A percentile compares a stretch with the other conserved stretches of the same genome.
Conservation (phyloP, 2,888 invertebrate genomes). For the Cheilosia vernalis region DNA sequence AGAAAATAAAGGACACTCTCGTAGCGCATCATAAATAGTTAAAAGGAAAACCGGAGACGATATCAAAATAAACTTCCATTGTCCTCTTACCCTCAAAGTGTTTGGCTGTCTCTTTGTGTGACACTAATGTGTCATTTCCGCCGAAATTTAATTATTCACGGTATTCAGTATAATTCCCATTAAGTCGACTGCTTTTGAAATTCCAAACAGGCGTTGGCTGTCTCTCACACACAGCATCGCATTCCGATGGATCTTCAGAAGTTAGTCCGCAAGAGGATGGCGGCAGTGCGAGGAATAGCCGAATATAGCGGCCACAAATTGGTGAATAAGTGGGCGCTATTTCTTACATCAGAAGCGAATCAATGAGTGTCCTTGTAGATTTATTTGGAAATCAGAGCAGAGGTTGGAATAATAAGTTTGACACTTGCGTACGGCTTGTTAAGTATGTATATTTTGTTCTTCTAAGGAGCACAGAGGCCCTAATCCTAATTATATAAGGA, state of each 20-base stretch:
- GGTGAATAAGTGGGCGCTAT: slow-evolving; percentile 33
- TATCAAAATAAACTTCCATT: slow-evolving; percentile 12
- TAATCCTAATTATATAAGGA: too few species aligned
- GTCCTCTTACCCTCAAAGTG: slow-evolving; percentile 11
- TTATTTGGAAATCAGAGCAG: slow-evolving; percentile 8
- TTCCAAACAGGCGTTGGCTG: slow-evolving; percentile 34
- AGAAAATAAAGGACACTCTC: background rate
- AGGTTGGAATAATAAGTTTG: slow-evolving; percentile 11
- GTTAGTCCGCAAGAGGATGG: background rate
- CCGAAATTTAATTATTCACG: slow-evolving; percentile 59
- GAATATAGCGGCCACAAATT: slow-evolving; percentile 11
- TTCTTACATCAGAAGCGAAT: slow-evolving; percentile 29
- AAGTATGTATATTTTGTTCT: too few species aligned
- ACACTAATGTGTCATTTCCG: slow-evolving; percentile 53
- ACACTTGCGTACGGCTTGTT: background rate
- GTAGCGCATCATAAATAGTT: background rate
- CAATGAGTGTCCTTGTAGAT: slow-evolving; percentile 24
- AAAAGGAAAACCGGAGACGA: background rate
- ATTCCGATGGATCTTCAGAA: slow-evolving; percentile 21
- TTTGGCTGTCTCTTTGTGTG: slow-evolving; percentile 11
- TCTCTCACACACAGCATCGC: slow-evolving; percentile 1
- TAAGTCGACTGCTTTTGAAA: slow-evolving; percentile 39
- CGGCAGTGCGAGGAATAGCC: background rate
- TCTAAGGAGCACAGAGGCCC: too few species aligned
- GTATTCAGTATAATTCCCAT: slow-evolving; percentile 46